These are phyloP conservation scores for Pycnomerus fuliginosus DNA, from an alignment of 2,888 invertebrate genomes.

Conservation along the genomic window DNA sequence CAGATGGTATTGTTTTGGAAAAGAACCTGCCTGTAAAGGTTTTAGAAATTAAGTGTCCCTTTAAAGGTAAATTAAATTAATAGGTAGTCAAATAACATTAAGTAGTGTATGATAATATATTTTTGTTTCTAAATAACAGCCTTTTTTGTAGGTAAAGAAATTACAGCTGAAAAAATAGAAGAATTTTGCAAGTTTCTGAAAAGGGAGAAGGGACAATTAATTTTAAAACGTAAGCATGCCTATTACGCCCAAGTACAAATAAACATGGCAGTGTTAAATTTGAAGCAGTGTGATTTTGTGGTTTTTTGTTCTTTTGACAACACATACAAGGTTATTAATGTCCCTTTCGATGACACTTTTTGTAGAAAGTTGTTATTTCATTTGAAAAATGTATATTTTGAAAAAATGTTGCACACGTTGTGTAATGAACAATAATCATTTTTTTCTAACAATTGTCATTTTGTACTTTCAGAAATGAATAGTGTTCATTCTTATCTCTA, in stretches of 20 bases:
- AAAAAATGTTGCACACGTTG: conserved; percentile 11
- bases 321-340: conserved; percentile 4
- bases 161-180: not conserved
- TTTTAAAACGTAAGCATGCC: conserved; percentile 21
- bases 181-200: not conserved
- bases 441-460: no score
- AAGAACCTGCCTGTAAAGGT: conserved; percentile 24
- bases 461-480: not conserved
- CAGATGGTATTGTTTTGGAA: conserved; percentile 31
- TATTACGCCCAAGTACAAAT: conserved; percentile 29
- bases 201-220: conserved; percentile 2
- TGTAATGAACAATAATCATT: no score
- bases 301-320: conserved; percentile 12
- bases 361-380: conserved; percentile 3
- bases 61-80: no score
- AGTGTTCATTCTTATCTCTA: not conserved
- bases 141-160: not conserved
- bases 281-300: conserved; percentile 19
- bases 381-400: conserved; percentile 13
- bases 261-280: conserved; percentile 28
- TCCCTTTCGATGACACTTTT: conserved; percentile 12
- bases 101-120: conserved; percentile 3
- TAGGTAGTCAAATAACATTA: no score
- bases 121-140: not conserved
- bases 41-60: conserved; percentile 36